Base-by-base conservation (phyloP, 2,113 vertebrate genomes). In the Odontophorus gujanensis region DNA sequence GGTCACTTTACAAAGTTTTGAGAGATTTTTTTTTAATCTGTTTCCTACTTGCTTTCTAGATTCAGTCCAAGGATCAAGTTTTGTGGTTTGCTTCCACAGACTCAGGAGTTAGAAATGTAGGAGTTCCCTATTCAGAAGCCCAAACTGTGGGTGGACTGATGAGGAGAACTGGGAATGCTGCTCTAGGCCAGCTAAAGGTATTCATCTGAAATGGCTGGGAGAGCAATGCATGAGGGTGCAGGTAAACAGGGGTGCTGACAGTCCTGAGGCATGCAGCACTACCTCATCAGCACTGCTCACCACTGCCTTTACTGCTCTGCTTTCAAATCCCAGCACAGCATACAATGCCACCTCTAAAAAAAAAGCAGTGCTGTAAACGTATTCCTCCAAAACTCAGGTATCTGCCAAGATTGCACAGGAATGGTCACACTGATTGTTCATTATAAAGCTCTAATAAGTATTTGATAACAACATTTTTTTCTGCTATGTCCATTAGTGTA, bases 231-330 rank as follows among this genome's bases (percentile, higher is more conserved):
- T 11, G 45, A 40, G 34, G 16, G 30, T 13, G 32, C 32, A 16
- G n/a, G 69, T 7, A 26, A 59, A 5, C 1, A 7, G 7, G 22
- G n/a, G 11, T 36, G 22, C 40, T 26, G 47, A 7, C 14, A 40
- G 73, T 0, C 4, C 22, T 1, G 1, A 38, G 13, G 7, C 50
- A 34, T 26, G 30, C 43, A 28, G 28, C 0, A 1, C 61, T 80
- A 75, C 28, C 76, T 59, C 38, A 22, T 19, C 0, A 0, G 8
- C 0, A 0, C 13, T 38, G 14, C 4, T 40, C 15, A 0, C 53
- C 43, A 0, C 34, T 84, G 90, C 53, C 69, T 24, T 75, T 16
- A 1, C 68, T 66, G 53, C 74, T 53, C 66, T 71, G 47, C 66
- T 63, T 38, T 28, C 75, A 3, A 17, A 53, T 47, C 55, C 25